phyloP scores from a whole-genome alignment of 2,113 vertebrate genomes.

The Thomomys bottae region DNA sequence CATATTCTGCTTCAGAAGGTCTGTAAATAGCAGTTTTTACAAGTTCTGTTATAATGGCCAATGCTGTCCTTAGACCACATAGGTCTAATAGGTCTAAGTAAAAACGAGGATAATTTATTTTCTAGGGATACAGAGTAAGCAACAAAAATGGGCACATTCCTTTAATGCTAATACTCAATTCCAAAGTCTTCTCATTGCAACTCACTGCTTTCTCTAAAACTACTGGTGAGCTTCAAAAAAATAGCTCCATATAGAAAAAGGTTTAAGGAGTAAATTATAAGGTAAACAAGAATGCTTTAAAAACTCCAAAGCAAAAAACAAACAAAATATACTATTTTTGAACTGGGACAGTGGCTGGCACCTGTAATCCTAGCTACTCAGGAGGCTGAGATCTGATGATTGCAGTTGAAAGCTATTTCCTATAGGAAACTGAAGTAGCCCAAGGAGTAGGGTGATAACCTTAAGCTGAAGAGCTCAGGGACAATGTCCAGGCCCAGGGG shows the following conservation, averaged over 20 bases:
- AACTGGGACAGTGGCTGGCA: no score
- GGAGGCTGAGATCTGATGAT: no score
- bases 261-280: neutral
- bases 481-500: no score
- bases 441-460: no score
- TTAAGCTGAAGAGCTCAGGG: no score
- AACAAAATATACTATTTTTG: conserved; percentile 21
- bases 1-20: conserved; percentile 1
- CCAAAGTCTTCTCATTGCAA: conserved; percentile 25
- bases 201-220: neutral
- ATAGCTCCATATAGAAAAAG: neutral
- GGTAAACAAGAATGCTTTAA: neutral
- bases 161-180: conserved; percentile 41
- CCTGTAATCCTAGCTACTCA: no score
- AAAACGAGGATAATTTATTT: neutral
- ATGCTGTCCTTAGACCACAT: neutral
- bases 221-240: conserved; percentile 19
- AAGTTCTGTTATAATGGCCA: neutral
- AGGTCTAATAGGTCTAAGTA: conserved; percentile 7
- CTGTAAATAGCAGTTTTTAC: conserved; percentile 3
- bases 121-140: no score
- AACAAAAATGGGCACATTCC: conserved; percentile 13
- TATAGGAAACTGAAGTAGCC: no score
- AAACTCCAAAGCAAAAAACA: conserved; percentile 23
- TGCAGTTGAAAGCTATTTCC: no score